Percentiles rank a stretch among this genome's conserved stretches.
Evolutionary conservation across 30 jellyfish, hydroid and myxozoan species (phyloP).

Genomic region (Aurelia aurita): DNA sequence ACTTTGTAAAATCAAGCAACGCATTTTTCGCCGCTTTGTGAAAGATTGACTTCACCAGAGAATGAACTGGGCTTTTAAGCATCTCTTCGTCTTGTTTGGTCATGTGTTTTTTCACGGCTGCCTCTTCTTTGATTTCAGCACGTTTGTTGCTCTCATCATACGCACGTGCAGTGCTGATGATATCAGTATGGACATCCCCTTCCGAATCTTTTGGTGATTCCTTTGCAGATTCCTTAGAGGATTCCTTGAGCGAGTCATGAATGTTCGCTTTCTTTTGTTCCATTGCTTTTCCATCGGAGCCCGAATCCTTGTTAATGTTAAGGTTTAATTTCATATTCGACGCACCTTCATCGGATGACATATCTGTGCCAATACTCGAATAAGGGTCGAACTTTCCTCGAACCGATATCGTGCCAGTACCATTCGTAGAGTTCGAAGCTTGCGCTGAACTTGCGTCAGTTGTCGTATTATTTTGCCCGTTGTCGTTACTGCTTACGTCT

Average conservation of each 20-base stretch:
- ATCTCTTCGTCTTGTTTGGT: constrained; percentile 24
- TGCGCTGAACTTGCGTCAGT: neutral
- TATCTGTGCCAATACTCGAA: constrained; percentile 44
- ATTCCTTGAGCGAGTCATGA: neutral
- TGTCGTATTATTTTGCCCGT: neutral
- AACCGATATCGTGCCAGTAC: constrained; percentile 14
- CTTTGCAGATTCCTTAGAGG: neutral
- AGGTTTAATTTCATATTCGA: constrained; percentile 10
- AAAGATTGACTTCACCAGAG: constrained; percentile 32
- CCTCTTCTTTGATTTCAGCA: constrained; percentile 20
- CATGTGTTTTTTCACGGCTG: constrained; percentile 39
- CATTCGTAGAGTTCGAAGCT: neutral
- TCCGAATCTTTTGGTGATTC: constrained; percentile 1
- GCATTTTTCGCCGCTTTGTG: constrained; percentile 50
- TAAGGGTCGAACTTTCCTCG: constrained; percentile 42
- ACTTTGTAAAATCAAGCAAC: constrained; percentile 21
- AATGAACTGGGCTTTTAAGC: constrained; percentile 39
- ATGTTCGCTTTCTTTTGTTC: constrained; percentile 39
- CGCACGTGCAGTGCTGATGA: constrained; percentile 25
- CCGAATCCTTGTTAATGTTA: constrained; percentile 6
- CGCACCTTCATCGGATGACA: constrained; percentile 37
- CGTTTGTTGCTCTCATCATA: constrained; percentile 3
- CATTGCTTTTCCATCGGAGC: constrained; percentile 10
- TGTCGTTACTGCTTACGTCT: neutral
- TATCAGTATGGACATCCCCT: constrained; percentile 37